Conservation (phyloP, 2,888 invertebrate species). For the Opisthograptis luteolata region DNA sequence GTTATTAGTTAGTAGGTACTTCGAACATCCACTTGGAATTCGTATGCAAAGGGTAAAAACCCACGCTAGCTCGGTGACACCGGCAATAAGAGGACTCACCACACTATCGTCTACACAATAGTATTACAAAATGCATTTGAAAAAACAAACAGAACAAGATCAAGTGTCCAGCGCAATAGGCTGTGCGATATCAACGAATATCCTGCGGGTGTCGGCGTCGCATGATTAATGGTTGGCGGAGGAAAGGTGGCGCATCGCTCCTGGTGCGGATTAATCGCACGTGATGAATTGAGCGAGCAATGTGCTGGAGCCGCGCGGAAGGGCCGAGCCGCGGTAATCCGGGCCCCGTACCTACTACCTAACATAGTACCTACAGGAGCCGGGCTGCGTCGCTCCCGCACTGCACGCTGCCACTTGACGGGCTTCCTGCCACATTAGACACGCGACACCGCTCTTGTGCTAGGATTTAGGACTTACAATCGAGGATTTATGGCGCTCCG, state of each 20-base stretch:
- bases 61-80: no score
- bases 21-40: no score
- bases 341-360: no score
- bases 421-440: conserved; percentile 20
- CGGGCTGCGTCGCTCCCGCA: no score
- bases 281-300: conserved; percentile 26
- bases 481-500: conserved; percentile 6
- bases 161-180: conserved; percentile 9
- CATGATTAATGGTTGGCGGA: conserved; percentile 21
- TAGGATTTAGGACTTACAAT: conserved; percentile 7
- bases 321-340: not conserved
- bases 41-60: no score
- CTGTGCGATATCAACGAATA: not conserved
- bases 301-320: conserved; percentile 12
- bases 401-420: conserved; percentile 18
- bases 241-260: conserved; percentile 24
- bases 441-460: conserved; percentile 1
- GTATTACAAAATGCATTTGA: no score
- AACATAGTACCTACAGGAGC: no score
- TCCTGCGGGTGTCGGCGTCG: conserved; percentile 7
- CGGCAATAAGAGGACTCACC: no score
- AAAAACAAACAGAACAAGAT: conserved; percentile 1
- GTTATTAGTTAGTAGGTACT: no score
- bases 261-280: conserved; percentile 24
- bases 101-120: no score